A percentile compares a stretch with the other conserved stretches of the same genome.
These are phyloP conservation scores for Eonycteris spelaea DNA, from an alignment of 2,113 vertebrate genomes.

Conservation along the genomic window DNA sequence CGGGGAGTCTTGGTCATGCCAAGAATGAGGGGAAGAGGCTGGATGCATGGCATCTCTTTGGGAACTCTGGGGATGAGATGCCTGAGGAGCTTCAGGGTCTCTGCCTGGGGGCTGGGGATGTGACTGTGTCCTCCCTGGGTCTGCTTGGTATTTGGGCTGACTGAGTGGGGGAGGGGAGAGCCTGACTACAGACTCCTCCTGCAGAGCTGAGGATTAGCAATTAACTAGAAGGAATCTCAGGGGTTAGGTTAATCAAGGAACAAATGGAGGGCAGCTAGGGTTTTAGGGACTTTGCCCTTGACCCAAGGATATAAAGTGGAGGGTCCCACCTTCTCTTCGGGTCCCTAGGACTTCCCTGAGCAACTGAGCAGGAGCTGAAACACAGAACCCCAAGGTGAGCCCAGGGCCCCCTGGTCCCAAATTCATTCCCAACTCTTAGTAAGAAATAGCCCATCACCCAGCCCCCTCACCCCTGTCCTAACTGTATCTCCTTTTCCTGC, in stretches of 20 bases:
- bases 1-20: not conserved
- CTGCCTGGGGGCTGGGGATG: not conserved
- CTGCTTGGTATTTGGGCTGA: not conserved
- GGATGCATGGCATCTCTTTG: not conserved
- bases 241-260: slow-evolving; percentile 68
- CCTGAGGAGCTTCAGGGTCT: not conserved
- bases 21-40: not conserved
- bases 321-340: not conserved
- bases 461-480: not conserved
- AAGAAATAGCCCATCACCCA: not conserved
- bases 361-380: not conserved
- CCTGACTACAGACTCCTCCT: not conserved
- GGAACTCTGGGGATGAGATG: not conserved
- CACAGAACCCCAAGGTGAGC: slow-evolving; percentile 54
- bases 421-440: not conserved
- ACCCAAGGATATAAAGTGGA: slow-evolving; percentile 76
- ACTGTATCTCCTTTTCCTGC: not conserved
- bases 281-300: slow-evolving; percentile 86
- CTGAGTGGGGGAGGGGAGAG: not conserved
- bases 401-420: not conserved
- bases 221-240: slow-evolving; percentile 84
- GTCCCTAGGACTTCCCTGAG: not conserved
- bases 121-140: not conserved
- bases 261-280: slow-evolving; percentile 46
- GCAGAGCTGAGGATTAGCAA: slow-evolving; percentile 79